Base-by-base conservation (phyloP, 2,797 vertebrate species). In the Chrysocyon brachyurus region DNA sequence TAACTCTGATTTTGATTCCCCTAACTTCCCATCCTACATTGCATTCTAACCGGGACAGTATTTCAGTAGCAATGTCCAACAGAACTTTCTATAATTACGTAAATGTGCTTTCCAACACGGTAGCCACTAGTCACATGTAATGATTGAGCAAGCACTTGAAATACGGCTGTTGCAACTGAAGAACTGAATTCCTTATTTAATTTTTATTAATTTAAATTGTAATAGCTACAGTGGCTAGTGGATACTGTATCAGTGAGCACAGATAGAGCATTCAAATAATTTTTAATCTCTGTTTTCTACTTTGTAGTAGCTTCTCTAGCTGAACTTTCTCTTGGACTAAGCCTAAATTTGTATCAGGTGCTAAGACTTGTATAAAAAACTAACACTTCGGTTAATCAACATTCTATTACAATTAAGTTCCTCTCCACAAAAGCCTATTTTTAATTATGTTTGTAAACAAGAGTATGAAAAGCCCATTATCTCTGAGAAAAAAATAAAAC, bases 381-480 rank as follows among this genome's bases (percentile, higher is more conserved):
- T 59, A 93, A 87, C 77, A 92, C 94, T 97, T 97, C 70, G 94
- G 94, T 85, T 96, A 91, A 97, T 97, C 72, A 96, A 59, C 90
- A 84, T 95, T 94, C 78, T 91, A 84, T 68, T 96, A 95, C 72
- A 90, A 96, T 97, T 97, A 96, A 95, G 17, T 56, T 97, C 49
- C 49, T 91, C 90, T 97, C 64, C 68, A 92, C 14, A 97, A 97
- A 97, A 95, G 49, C 46, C 61, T 59, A 81, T 90, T 97, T 93
- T 97, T 90, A 94, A 97, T 73, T 94, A 95, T 94, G 87, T 96
- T 97, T 97, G 78, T 94, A 97, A 98, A 98, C 90, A 97, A 93
- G 54, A 81, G 17, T 79, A 97, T 96, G 78, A 98, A 96, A 97
- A 97, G 93, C 52, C 92, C 94, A 96, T 97, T 97, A 97, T 77